Evolutionary conservation across 2,888 invertebrate species (phyloP), one percentile per base, ranked within the genome.

Genomic region (Petrophora chlorosata): DNA sequence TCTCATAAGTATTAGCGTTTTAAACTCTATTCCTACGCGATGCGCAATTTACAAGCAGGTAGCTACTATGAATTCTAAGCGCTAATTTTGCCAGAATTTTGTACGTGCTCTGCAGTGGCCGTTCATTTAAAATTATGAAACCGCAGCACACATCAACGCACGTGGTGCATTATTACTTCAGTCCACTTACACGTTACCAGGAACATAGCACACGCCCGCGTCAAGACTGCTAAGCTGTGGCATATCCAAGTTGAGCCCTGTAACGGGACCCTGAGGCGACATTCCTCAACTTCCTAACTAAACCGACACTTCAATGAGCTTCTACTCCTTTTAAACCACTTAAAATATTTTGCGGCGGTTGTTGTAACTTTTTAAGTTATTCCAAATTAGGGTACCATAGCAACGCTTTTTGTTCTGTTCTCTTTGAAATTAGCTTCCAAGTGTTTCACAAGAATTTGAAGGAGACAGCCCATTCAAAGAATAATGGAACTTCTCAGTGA

Each of bases 251-350:
- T 10, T 39, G 23, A 14, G 19, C 8, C n/a, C n/a, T n/a, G n/a
- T 33, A 50, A 39, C 25, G 15, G 34, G 34, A 7, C 43, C 42
- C 49, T 29, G 39, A 50, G 43, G 46, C 56, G 67, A 70, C 67
- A 71, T 69, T 70, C 69, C 57, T 46, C 53, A 66, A 71, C 61
- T 70, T 70, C 66, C 59, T 52, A 53, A 63, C 59, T 54, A 55
- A 63, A 65, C 50, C 42, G 48, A 40, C 51, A 48, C 36, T 45
- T 36, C 25, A 51, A 36, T 33, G 41, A 28, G 46, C 51, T 48
- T 48, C 44, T 38, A 39, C 29, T 39, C 45, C 51, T 51, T 57
- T 67, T 62, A 65, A 66, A 65, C 54, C 65, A 65, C 66, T 70
- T 69, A 57, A 70, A 69, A 63, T 63, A 69, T 67, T 66, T 69